phyloP scores from a whole-genome alignment of 2,113 vertebrate genomes.

The Phylloscopus whistleri region DNA sequence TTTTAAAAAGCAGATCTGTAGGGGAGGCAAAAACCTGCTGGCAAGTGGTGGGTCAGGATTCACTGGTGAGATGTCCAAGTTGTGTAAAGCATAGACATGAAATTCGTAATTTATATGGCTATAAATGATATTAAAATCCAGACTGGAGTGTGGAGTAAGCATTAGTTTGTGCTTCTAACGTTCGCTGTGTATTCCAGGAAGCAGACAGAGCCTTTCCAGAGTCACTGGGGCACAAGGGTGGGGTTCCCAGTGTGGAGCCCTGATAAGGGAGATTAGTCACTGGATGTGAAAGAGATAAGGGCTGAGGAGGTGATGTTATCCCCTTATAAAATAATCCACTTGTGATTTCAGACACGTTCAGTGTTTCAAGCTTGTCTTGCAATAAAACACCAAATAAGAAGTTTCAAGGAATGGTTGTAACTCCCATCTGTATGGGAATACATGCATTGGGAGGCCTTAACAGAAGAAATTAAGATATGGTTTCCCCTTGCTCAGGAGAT shows the following conservation, averaged over 20 bases:
- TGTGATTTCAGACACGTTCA: neutral
- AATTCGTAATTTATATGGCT: neutral
- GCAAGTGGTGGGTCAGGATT: neutral
- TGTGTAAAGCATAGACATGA: neutral
- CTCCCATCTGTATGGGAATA: neutral
- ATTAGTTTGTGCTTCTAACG: neutral
- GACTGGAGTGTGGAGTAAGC: neutral
- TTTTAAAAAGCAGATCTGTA: neutral
- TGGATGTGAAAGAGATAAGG: constrained; percentile 32
- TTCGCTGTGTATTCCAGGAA: neutral
- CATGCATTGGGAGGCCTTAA: neutral
- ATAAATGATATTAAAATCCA: neutral
- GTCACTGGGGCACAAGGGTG: constrained; percentile 8
- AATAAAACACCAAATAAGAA: neutral
- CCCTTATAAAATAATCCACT: neutral
- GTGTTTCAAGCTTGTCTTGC: neutral
- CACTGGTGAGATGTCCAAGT: neutral
- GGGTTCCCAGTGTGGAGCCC: constrained; percentile 21
- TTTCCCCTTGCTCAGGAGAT: neutral
- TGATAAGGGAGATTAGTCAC: constrained; percentile 45
- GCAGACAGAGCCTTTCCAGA: neutral
- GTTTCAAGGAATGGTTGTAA: neutral
- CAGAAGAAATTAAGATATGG: neutral
- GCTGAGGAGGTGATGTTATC: constrained; percentile 55
- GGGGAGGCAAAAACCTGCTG: neutral